Base-by-base conservation (phyloP, 2,888 invertebrate species). In the Odontocerum albicorne region DNA sequence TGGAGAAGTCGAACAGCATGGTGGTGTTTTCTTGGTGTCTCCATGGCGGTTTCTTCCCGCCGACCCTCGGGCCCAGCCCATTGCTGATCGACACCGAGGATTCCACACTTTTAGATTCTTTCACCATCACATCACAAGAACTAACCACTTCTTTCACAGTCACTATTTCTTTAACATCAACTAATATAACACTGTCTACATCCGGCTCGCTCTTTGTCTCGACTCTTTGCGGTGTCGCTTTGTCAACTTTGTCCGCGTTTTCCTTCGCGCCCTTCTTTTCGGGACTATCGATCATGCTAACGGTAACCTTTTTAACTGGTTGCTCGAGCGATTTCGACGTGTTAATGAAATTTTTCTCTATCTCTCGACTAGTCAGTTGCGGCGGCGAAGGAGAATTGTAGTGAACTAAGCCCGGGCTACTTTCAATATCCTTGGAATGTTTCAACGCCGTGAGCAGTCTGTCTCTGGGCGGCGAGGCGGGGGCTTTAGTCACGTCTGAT, bases 1-100 rank as follows among this genome's bases (percentile, higher is more conserved):
- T 81, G 63, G 87, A 88, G 74, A 93, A 94, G 78, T 93, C 91
- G 77, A 93, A 93, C 62, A 92, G 90, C 75, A 92, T 85, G 21
- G 85, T 81, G 64, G 46, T 47, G 35, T 47, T 40, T 50, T 63
- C 66, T 63, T 53, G 61, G 63, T 56, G 65, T 61, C 65, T 65
- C 65, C 61, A 65, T 60, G 61, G 60, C 47, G 63, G 68, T 64
- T 68, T 64, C 62, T 64, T 63, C 15, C 51, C 77, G 63, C n/a
- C 71, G 70, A 20, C 67, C 63, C 47, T 59, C 66, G 65, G 36
- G 59, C 59, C 19, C 13, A 49, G 12, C 20, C 40, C 40, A 40
- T 49, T 49, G 31, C 39, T 49, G 35, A 35, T 55, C 20, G 33
- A 21, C 46, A 50, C 59, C 42, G 17, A 36, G 20, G 54, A 56